Conservation (phyloP, 2,113 vertebrate genomes). For the Aplodontia rufa region DNA sequence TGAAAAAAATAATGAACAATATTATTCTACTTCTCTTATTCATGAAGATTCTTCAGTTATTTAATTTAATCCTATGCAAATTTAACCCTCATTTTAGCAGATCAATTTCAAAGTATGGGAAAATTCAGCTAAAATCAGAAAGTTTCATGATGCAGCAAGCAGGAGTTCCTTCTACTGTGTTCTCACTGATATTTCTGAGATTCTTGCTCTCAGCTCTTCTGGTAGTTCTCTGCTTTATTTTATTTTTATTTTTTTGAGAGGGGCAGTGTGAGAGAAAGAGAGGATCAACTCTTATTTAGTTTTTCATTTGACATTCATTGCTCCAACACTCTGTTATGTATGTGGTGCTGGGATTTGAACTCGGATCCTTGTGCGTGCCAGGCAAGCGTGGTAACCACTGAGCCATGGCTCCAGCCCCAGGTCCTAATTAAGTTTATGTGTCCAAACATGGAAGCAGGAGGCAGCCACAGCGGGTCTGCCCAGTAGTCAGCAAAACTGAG, state of each 20-base stretch:
- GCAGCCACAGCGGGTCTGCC: accelerated
- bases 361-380: too few relatives aligned
- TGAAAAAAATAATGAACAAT: background rate
- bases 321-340: too few relatives aligned
- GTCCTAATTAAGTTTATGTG: too few relatives aligned
- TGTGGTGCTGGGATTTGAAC: too few relatives aligned
- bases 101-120: background rate
- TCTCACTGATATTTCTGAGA: background rate
- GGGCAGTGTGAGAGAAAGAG: too few relatives aligned
- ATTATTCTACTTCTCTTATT: background rate
- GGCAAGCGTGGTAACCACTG: too few relatives aligned
- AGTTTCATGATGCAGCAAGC: background rate
- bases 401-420: too few relatives aligned
- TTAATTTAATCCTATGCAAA: background rate
- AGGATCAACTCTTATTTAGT: too few relatives aligned
- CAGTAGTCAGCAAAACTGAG: background rate
- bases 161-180: background rate
- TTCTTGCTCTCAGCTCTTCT: background rate
- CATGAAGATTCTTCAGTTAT: background rate
- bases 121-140: background rate
- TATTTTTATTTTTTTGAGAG: too few relatives aligned
- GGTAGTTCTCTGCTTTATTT: accelerated
- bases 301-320: too few relatives aligned
- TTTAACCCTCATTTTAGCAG: background rate
- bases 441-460: background rate